Evolutionary conservation across 2,797 vertebrate species (phyloP).

Genomic region (Pseudochirops cupreus): DNA sequence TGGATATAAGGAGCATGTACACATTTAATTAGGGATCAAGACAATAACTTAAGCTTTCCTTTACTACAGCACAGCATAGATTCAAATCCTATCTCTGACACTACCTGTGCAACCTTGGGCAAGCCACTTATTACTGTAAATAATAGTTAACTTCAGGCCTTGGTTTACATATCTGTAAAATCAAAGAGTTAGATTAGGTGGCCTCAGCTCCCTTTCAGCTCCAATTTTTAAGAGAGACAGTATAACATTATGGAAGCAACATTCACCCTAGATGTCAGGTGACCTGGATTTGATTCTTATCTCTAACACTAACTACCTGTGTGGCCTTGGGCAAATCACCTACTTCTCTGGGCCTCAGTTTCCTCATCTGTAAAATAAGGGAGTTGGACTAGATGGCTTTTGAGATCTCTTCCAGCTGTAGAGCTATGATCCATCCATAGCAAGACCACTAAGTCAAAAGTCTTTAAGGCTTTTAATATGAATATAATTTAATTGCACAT

Average conservation of each 20-base stretch:
- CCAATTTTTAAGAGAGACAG: not conserved
- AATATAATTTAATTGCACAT: constrained; percentile 2
- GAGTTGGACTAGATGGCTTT: not conserved
- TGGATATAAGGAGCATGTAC: not conserved
- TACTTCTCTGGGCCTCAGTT: not conserved
- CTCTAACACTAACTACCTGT: not conserved
- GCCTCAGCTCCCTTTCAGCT: not conserved
- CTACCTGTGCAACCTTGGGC: not conserved
- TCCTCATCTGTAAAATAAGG: not conserved
- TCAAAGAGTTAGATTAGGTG: not conserved
- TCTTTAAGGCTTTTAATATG: not conserved
- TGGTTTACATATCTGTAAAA: not conserved
- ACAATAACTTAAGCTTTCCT: not conserved
- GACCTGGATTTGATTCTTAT: not conserved
- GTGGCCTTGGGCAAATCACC: not conserved
- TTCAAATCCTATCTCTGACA: not conserved
- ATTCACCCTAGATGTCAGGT: not conserved
- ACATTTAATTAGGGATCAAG: not conserved
- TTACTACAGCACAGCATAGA: not conserved
- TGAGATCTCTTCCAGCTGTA: not conserved
- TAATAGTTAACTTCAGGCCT: not conserved
- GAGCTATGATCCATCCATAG: not conserved
- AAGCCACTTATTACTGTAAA: not conserved
- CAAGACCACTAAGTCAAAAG: not conserved
- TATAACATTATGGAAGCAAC: not conserved